Evolutionary conservation across 1,140 invertebrate genomes (phyloP), one percentile per base, ranked within the genome.

Genomic region (Patella vulgata): DNA sequence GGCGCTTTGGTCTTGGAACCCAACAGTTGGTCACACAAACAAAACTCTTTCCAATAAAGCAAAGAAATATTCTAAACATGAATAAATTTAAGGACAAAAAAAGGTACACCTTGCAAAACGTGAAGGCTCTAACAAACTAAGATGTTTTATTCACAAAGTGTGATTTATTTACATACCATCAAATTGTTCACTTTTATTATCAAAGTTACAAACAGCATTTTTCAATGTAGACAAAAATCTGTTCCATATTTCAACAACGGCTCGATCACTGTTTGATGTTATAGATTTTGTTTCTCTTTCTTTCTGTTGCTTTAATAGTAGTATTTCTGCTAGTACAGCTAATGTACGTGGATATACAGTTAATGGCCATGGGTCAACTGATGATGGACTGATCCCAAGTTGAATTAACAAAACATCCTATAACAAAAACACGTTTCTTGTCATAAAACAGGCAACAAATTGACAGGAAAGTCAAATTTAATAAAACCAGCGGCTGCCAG

Each of bases 211-310:
- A 25, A 95, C 91, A 75, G 91, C 92, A 74, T 93, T 91, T 17
- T 93, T 91, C 28, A 98, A 85, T 3, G 93, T 95, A 62, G 92
- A 91, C 2, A 97, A 88, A 5, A 96, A 87, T 77, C 93, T 88
- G 75, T 93, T 90, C 94, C 95, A 97, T 74, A 97, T 95, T 42
- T 90, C 90, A 6, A 96, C 89, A 63, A 94, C 94, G 8, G 91
- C 91, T 28, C 90, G 88, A 86, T 97, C 94, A 4, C 51, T 39
- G 50, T 73, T 80, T 5, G 75, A 36, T 4, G 48, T 40, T 25
- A 74, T 73, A 2, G 63, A 59, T 40, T 76, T 60, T 52, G 68
- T 64, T 56, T 77, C 75, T 76, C 93, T 92, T 73, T 96, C 93
- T 39, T 89, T 89, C 73, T 93, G 90, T 28, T 92, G 90, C 81